Conservation (phyloP, 2,888 invertebrate species). For the Drosophila subquinaria region DNA sequence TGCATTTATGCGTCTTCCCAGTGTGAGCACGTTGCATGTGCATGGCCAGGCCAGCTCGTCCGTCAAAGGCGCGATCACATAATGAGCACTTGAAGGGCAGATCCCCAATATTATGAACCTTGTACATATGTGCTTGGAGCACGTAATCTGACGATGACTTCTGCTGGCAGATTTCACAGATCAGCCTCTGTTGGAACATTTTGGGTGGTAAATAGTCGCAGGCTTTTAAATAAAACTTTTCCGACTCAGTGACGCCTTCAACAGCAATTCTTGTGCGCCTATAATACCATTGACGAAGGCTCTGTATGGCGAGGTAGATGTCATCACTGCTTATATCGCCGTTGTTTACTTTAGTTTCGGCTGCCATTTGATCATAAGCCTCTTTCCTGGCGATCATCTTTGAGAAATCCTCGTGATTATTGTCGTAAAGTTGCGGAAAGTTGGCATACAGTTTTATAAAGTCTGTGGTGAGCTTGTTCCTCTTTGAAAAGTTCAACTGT, state of each 20-base stretch:
- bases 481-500: conserved; percentile 60
- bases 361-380: conserved; percentile 65
- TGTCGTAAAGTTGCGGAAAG: conserved; percentile 75
- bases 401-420: conserved; percentile 65
- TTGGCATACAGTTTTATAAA: conserved; percentile 72
- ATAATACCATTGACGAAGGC: conserved; percentile 73
- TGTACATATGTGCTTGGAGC: conserved; percentile 71
- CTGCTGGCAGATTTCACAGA: conserved; percentile 72
- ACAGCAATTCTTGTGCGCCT: conserved; percentile 47
- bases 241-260: conserved; percentile 37
- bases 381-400: conserved; percentile 60
- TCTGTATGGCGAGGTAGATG: conserved; percentile 67
- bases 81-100: conserved; percentile 72
- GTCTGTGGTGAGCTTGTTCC: conserved; percentile 63
- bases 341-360: conserved; percentile 39
- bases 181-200: conserved; percentile 59
- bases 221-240: conserved; percentile 58
- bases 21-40: conserved; percentile 74
- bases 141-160: conserved; percentile 68
- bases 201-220: conserved; percentile 70
- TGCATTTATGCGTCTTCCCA: conserved; percentile 73
- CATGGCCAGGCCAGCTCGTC: conserved; percentile 50
- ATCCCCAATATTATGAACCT: conserved; percentile 75
- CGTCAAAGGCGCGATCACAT: conserved; percentile 71
- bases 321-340: conserved; percentile 65